These are phyloP conservation scores for Proisotoma minuta DNA, from an alignment of 2,888 invertebrate species.

Conservation along the genomic window DNA sequence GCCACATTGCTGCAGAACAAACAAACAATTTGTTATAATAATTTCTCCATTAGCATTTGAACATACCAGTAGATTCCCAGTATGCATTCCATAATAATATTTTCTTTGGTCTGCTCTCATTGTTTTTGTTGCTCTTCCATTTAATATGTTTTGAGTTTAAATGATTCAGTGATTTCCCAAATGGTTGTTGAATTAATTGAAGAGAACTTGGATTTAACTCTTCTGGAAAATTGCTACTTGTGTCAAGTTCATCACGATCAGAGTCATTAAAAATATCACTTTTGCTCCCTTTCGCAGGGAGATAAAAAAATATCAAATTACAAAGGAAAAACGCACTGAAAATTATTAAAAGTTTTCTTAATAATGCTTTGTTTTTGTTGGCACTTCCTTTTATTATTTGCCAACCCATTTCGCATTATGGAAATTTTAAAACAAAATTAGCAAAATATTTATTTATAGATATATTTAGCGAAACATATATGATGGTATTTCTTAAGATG, in stretches of 20 bases:
- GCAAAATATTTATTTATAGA: too few relatives aligned
- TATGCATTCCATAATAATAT: constrained; percentile 45
- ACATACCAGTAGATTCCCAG: constrained; percentile 37
- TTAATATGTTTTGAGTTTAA: not conserved
- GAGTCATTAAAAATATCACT: not conserved
- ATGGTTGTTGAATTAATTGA: not conserved
- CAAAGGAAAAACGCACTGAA: not conserved
- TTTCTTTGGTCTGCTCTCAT: constrained; percentile 25
- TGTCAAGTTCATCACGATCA: not conserved
- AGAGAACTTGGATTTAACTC: constrained; percentile 4
- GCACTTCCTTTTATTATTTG: too few relatives aligned
- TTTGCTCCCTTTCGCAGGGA: not conserved
- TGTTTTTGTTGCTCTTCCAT: not conserved
- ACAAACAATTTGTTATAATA: not conserved
- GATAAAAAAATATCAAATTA: not conserved
- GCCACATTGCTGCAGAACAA: constrained; percentile 38
- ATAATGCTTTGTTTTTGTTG: not conserved
- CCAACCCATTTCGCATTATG: constrained; percentile 1
- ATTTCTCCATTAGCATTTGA: not conserved
- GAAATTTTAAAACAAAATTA: too few relatives aligned
- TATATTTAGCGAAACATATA: too few relatives aligned
- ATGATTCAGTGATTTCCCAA: not conserved
- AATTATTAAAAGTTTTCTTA: not conserved
- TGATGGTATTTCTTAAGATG: too few relatives aligned
- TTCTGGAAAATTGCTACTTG: constrained; percentile 2